Evolutionary conservation across 2,888 invertebrate genomes (phyloP).

Genomic region (Conchocele bisecta): DNA sequence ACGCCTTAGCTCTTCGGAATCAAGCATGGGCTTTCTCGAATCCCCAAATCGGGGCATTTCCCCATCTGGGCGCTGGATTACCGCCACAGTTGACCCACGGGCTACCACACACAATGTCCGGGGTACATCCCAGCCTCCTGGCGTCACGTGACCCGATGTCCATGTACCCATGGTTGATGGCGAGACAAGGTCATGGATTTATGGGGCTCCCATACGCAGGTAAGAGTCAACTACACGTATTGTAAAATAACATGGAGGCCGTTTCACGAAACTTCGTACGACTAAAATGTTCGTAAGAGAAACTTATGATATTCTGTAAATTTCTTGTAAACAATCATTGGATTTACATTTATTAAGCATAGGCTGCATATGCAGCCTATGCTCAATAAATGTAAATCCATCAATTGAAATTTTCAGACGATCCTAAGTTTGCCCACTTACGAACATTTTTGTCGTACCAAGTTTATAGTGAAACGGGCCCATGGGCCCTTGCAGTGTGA

Average conservation of each 20-base stretch:
- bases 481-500: too few relatives aligned
- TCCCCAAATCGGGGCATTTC: constrained; percentile 24
- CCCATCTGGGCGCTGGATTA: constrained; percentile 8
- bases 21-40: constrained; percentile 48
- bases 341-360: too few relatives aligned
- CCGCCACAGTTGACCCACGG: constrained; percentile 6
- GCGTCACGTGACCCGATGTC: constrained; percentile 34
- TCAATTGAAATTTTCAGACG: too few relatives aligned
- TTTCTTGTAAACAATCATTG: too few relatives aligned
- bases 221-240: constrained; percentile 6
- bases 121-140: constrained; percentile 33
- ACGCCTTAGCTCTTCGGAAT: constrained; percentile 29
- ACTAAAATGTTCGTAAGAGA: too few relatives aligned
- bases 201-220: constrained; percentile 29
- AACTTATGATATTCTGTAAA: too few relatives aligned
- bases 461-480: too few relatives aligned
- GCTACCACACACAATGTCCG: constrained; percentile 7
- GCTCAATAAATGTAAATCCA: too few relatives aligned
- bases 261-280: too few relatives aligned
- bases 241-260: not conserved
- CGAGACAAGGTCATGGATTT: constrained; percentile 25
- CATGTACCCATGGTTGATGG: constrained; percentile 53
- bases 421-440: not conserved
- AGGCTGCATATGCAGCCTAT: too few relatives aligned
- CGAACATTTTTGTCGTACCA: too few relatives aligned